Evolutionary conservation across 2,113 vertebrate genomes (phyloP).

Genomic region (Malurus elegans): DNA sequence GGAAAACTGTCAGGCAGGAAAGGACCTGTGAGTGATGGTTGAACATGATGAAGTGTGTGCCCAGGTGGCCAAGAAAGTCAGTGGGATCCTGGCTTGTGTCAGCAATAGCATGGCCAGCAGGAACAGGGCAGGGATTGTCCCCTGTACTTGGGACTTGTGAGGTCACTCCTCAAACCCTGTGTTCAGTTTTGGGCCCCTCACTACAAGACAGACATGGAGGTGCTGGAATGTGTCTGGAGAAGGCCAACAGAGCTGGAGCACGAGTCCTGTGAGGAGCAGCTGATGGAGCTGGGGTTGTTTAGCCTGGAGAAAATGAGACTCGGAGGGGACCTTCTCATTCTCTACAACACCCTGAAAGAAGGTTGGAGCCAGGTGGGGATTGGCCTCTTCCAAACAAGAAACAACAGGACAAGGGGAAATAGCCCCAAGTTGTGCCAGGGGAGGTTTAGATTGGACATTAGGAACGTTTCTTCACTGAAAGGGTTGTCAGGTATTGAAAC

Average conservation of each 20-base stretch:
- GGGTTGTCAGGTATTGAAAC: neutral
- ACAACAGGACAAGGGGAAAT: neutral
- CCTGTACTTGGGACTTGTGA: neutral
- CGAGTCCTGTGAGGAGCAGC: neutral
- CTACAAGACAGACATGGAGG: neutral
- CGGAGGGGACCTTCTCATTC: too few species aligned
- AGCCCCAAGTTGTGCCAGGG: neutral
- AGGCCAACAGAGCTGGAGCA: neutral
- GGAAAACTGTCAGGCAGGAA: neutral
- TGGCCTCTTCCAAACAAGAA: neutral
- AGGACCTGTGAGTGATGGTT: neutral
- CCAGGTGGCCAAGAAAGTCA: neutral
- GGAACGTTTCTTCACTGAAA: neutral
- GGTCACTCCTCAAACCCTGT: neutral
- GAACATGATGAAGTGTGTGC: rapidly evolving
- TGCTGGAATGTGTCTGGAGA: neutral
- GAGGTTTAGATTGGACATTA: neutral
- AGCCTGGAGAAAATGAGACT: neutral
- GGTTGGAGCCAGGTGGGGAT: neutral
- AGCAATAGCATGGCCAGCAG: neutral
- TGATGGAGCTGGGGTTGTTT: neutral
- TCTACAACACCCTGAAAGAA: neutral
- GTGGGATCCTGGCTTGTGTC: neutral
- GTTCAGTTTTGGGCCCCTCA: neutral
- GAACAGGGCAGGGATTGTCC: neutral